Percentiles rank a stretch among this genome's conserved stretches.
Conservation (phyloP, 2,888 invertebrate species). For the Quadroppia sp. region DNA sequence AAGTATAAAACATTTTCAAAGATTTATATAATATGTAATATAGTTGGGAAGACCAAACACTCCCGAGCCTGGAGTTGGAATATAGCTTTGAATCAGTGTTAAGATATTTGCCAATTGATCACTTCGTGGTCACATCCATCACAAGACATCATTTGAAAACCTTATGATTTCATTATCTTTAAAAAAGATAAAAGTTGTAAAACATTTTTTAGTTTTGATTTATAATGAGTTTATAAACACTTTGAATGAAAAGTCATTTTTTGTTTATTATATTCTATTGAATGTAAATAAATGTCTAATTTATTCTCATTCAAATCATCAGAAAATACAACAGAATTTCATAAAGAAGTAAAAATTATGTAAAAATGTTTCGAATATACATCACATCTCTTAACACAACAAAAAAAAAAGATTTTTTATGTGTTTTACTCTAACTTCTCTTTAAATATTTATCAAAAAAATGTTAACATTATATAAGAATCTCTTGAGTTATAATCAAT, state of each 20-base stretch:
- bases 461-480: not conserved
- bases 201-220: not conserved
- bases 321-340: not conserved
- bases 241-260: conserved; percentile 5
- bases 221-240: no score
- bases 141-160: conserved; percentile 19
- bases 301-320: not conserved
- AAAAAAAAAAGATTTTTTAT: not conserved
- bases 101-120: no score
- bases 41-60: no score
- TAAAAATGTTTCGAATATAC: no score
- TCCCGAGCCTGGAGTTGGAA: no score
- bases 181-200: conserved; percentile 15
- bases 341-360: not conserved
- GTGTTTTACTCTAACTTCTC: not conserved
- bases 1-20: not conserved
- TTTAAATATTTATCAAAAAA: conserved; percentile 18
- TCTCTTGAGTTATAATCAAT: not conserved
- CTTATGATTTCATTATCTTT: conserved; percentile 17
- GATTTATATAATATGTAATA: no score
- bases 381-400: not conserved
- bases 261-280: not conserved
- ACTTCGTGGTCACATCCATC: no score
- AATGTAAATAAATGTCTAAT: not conserved
- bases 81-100: no score